Evolutionary conservation across 2,797 vertebrate species (phyloP), one percentile per base, ranked within the genome.

Genomic region (Chanos chanos): DNA sequence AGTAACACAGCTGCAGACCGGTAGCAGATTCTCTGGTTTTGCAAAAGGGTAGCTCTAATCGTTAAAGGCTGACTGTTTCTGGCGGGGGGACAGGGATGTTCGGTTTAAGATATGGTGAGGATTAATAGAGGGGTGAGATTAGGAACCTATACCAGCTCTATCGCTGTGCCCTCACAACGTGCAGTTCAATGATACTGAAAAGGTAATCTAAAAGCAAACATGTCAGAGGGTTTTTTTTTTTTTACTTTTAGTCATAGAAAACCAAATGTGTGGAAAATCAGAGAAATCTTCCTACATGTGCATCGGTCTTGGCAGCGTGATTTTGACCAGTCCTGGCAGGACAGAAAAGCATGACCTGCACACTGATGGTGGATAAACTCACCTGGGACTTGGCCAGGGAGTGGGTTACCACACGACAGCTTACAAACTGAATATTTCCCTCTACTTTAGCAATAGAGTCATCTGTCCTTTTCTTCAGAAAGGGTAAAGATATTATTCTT

Each of bases 41-140:
- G 39, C 36, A 36, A 39, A 40, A 49, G 53, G 13, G 37, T 22
- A 51, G 39, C 39, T 45, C n/a, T 40, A 43, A 57, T 57, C 33
- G 40, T 43, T n/a, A 43, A 55, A 56, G 64, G 44, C 54, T 66
- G 36, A 64, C 66, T 60, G 64, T 70, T 64, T 64, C 56, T 59
- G 52, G 56, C 53, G 54, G 61, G 69, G 59, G 61, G 50, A 61
- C 43, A 47, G 19, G 44, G 65, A 55, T 64, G 72, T 62, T 48
- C 67, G 61, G 57, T 60, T 61, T 24, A 50, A 63, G 69, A 81
- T 76, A 73, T 58, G 60, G 62, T 27, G 9, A 58, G 66, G 63
- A 77, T 81, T 68, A 78, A 72, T 67, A 53, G 71, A 61, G 48
- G 62, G 59, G 57, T 50, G 64, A 74, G 73, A 80, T 77, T 75